Evolutionary conservation across 1,140 invertebrate genomes (phyloP).

Genomic region (Chymomyza costata): DNA sequence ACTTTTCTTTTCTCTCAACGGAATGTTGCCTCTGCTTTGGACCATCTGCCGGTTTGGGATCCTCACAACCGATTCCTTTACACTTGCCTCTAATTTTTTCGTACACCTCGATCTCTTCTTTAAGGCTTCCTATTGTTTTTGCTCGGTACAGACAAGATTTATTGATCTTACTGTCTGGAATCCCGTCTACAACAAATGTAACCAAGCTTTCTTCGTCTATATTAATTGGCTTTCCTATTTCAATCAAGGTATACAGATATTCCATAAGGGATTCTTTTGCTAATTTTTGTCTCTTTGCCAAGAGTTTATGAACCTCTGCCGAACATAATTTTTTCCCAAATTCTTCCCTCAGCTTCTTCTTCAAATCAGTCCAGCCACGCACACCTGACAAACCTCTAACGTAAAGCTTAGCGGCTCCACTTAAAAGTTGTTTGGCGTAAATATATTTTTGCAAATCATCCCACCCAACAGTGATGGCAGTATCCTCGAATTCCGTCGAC

Average conservation of each 20-base stretch:
- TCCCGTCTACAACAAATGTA: background rate
- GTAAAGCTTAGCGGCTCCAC: slow-evolving; percentile 33
- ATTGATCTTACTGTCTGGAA: background rate
- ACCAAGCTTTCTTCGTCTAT: background rate
- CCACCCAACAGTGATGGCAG: slow-evolving; percentile 27
- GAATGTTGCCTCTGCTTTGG: too few relatives aligned
- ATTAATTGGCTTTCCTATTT: background rate
- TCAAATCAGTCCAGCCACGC: background rate
- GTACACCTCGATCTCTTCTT: too few relatives aligned
- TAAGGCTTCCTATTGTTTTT: background rate
- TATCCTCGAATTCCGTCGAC: slow-evolving; percentile 53
- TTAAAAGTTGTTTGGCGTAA: slow-evolving; percentile 39
- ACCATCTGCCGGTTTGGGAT: too few relatives aligned
- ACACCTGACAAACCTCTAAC: slow-evolving; percentile 18
- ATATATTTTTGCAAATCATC: slow-evolving; percentile 47
- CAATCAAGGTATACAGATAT: slow-evolving; percentile 1
- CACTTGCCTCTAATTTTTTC: too few relatives aligned
- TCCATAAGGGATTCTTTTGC: slow-evolving; percentile 2
- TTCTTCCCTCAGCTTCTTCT: background rate
- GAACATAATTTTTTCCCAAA: background rate
- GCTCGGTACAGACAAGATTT: background rate
- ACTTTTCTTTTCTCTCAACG: too few relatives aligned
- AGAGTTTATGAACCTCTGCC: background rate
- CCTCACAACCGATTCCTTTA: too few relatives aligned
- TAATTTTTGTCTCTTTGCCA: background rate